phyloP scores from a whole-genome alignment of 2,888 invertebrate genomes.

The Aphidius colemani region DNA sequence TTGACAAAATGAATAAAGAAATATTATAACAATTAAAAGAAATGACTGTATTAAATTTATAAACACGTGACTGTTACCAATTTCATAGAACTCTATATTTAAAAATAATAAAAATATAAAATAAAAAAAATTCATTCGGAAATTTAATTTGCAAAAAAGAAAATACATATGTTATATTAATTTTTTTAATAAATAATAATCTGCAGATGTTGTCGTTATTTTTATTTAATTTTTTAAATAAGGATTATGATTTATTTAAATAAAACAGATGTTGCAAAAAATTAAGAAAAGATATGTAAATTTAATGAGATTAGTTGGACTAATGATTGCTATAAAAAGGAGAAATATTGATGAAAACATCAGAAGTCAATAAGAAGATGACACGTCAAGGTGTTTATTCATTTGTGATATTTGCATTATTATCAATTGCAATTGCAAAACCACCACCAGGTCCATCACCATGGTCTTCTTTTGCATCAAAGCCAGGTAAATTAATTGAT shows the following conservation, averaged over 20 bases:
- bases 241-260: conserved; percentile 40
- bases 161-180: background rate
- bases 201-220: conserved; percentile 41
- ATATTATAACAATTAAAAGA: conserved; percentile 22
- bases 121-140: background rate
- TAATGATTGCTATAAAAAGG: conserved; percentile 22
- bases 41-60: background rate
- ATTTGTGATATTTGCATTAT: conserved; percentile 36
- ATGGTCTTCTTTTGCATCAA: conserved; percentile 34
- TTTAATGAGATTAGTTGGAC: too few relatives aligned
- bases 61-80: conserved; percentile 6
- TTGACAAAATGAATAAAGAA: conserved; percentile 19
- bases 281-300: background rate
- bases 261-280: conserved; percentile 28
- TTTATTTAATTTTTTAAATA: background rate
- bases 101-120: too few relatives aligned
- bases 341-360: background rate
- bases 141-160: too few relatives aligned
- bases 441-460: conserved; percentile 41
- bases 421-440: conserved; percentile 36
- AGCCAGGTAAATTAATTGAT: conserved; percentile 21
- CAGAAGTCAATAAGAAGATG: conserved; percentile 41
- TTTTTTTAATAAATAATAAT: conserved; percentile 33
- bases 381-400: conserved; percentile 35
- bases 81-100: background rate